Evolutionary conservation across 2,113 vertebrate species (phyloP).

Genomic region (Peromyscus leucopus): DNA sequence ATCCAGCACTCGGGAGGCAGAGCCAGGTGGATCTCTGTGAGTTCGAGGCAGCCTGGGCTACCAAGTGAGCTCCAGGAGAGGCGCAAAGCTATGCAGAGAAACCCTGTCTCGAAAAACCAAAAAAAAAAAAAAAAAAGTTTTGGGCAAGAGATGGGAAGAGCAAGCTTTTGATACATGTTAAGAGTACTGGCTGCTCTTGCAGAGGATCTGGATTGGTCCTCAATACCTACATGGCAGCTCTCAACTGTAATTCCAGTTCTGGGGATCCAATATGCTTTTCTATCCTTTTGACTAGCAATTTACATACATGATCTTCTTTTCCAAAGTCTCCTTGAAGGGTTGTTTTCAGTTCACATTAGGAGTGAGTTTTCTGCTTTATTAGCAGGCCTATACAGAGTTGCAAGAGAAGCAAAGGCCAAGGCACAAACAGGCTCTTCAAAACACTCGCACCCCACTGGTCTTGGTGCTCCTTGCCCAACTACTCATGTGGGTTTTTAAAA

Average conservation of each 20-base stretch:
- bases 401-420: not conserved
- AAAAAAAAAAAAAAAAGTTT: too few relatives aligned
- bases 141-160: not conserved
- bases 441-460: rapidly evolving
- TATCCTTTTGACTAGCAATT: not conserved
- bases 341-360: not conserved
- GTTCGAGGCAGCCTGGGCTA: too few relatives aligned
- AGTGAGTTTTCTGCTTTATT: not conserved
- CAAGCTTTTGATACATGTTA: not conserved
- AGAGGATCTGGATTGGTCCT: not conserved
- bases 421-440: not conserved
- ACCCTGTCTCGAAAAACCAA: too few relatives aligned
- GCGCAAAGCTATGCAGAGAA: too few relatives aligned
- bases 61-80: too few relatives aligned
- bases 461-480: not conserved
- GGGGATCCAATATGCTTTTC: not conserved
- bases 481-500: not conserved
- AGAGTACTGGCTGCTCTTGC: not conserved
- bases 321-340: not conserved
- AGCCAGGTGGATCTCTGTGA: too few relatives aligned
- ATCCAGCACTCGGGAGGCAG: too few relatives aligned
- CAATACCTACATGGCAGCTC: not conserved
- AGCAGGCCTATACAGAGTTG: not conserved
- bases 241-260: not conserved
- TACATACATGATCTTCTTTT: not conserved